These are phyloP conservation scores for Coelopa frigida DNA, from an alignment of 1,140 invertebrate genomes.

Conservation along the genomic window DNA sequence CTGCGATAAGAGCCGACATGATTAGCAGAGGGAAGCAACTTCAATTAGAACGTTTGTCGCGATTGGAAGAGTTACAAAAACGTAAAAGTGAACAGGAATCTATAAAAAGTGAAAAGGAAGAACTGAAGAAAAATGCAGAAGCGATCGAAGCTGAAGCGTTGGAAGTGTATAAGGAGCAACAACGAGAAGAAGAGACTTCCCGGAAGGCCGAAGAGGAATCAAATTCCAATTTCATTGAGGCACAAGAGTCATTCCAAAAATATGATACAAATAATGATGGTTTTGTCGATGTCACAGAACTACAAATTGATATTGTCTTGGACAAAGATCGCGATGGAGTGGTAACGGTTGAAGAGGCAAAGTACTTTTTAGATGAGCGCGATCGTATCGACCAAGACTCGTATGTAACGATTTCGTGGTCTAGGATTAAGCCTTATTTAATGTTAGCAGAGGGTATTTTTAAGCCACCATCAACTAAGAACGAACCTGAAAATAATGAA, in stretches of 20 bases:
- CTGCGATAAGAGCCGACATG: conserved; percentile 67
- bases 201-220: conserved; percentile 49
- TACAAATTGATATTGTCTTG: conserved; percentile 70
- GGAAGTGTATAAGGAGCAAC: conserved; percentile 66
- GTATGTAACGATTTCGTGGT: conserved; percentile 65
- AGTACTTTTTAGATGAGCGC: conserved; percentile 68
- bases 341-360: conserved; percentile 66
- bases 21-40: conserved; percentile 67
- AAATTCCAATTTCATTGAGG: conserved; percentile 50
- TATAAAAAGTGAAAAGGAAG: conserved; percentile 65
- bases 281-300: conserved; percentile 66
- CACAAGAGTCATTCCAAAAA: conserved; percentile 60
- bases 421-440: conserved; percentile 68
- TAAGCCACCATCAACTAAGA: conserved; percentile 46
- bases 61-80: conserved; percentile 60
- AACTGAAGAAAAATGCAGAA: conserved; percentile 64
- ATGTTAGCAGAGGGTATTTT: conserved; percentile 66
- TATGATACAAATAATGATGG: conserved; percentile 74
- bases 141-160: conserved; percentile 65
- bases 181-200: conserved; percentile 53
- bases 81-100: conserved; percentile 66
- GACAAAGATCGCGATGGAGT: conserved; percentile 83
- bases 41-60: conserved; percentile 63
- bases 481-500: conserved; percentile 34
- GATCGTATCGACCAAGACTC: conserved; percentile 63